Evolutionary conservation across 2,113 vertebrate species (phyloP).

Genomic region (Caracal caracal): DNA sequence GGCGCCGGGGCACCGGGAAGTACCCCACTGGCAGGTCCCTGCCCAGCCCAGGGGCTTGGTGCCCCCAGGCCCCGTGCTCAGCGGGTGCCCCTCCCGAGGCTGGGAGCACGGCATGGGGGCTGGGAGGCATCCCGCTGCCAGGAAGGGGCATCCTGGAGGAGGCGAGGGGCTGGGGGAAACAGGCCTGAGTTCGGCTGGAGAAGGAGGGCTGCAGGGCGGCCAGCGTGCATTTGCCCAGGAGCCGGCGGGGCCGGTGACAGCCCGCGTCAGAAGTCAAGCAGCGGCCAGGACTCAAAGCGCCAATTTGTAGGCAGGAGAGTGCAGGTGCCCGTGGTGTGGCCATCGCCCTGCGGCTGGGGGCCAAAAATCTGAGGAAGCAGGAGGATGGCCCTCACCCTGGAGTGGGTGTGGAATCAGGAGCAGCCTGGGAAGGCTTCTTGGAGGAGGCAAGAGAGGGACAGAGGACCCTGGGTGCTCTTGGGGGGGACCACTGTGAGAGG

Average conservation of each 20-base stretch:
- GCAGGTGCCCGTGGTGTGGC: accelerated
- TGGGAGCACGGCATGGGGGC: too few relatives aligned
- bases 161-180: neutral
- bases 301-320: neutral
- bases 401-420: accelerated
- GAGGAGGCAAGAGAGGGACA: neutral
- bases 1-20: neutral
- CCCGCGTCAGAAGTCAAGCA: neutral
- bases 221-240: neutral
- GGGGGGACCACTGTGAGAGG: neutral
- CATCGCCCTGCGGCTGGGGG: neutral
- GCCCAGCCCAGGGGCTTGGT: too few relatives aligned
- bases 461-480: neutral
- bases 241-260: accelerated
- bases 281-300: neutral
- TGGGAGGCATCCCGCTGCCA: too few relatives aligned
- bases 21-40: accelerated
- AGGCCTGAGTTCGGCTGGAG: neutral
- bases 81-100: neutral
- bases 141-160: neutral
- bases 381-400: neutral
- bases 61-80: neutral
- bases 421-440: neutral
- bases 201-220: neutral
- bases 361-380: neutral